These are phyloP conservation scores for Eulemur coronatus DNA, from an alignment of 2,797 vertebrate species.

Conservation along the genomic window DNA sequence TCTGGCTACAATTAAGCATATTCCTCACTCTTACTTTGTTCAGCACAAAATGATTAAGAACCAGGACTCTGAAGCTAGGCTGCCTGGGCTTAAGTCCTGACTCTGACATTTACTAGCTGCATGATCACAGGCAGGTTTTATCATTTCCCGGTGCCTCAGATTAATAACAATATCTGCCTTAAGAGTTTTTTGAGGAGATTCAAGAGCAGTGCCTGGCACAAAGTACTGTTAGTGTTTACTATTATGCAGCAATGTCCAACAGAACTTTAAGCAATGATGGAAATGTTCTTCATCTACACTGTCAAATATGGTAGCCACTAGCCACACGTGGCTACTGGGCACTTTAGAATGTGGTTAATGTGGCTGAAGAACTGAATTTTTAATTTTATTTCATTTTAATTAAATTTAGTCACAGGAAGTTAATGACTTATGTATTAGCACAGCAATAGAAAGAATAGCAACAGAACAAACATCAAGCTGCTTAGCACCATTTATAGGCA, in stretches of 20 bases:
- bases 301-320: neutral
- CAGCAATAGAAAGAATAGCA: neutral
- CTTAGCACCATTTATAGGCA: neutral
- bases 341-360: neutral
- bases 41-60: neutral
- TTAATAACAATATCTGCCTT: neutral
- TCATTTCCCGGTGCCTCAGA: neutral
- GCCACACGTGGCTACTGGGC: rapidly evolving
- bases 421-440: neutral
- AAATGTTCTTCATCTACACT: neutral
- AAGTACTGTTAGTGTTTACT: neutral
- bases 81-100: neutral
- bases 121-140: neutral
- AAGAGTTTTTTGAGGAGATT: neutral
- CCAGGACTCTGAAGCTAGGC: neutral
- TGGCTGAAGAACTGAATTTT: neutral
- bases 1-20: neutral
- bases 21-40: neutral
- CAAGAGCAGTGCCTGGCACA: neutral
- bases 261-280: neutral
- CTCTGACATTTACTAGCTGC: neutral
- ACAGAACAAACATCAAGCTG: neutral
- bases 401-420: neutral
- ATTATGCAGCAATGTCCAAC: neutral
- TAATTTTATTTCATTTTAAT: conserved; percentile 1